Evolutionary conservation across 2,888 invertebrate species (phyloP), one percentile per base, ranked within the genome.

Genomic region (Caenorhabditis drosophilae): DNA sequence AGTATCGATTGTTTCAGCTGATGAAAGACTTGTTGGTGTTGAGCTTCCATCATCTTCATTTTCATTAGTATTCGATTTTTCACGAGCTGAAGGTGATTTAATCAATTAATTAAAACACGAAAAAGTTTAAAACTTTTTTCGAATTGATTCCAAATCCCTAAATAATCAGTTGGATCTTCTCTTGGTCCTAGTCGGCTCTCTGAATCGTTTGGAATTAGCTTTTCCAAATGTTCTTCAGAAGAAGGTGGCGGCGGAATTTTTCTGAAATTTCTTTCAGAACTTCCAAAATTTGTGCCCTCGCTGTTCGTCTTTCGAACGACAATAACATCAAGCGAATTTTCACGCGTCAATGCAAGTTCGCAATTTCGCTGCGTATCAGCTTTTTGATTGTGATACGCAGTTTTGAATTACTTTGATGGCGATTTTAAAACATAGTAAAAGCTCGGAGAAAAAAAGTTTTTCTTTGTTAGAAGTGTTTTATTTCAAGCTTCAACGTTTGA

Each of bases 151-250:
- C 12, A n/a, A 23, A 2, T 20, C 2, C 59, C 66, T 26, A 66
- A 41, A 50, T 67, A 57, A 23, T 67, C 67, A 3, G 67, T 67
- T 25, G 67, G 67, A 42, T 67, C 67, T n/a, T 57, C 56, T 22
- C 66, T 31, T 1, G 66, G 66, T 16, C 59, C 59, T 45, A 53
- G 40, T 27, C 46, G 41, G 15, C 46, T 53, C 34, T 59, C 59
- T 42, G 44, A 38, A 25, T n/a, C n/a, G n/a, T n/a, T n/a, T n/a
- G n/a, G n/a, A n/a, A n/a, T n/a, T n/a, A n/a, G n/a, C n/a, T 63
- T 42, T 26, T 48, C 40, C 0, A 42, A 49, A 6, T 48, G 44
- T 20, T 54, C 52, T 11, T 53, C 53, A 15, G 53, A 44, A 7
- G 34, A 49, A 7, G 53, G 48, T 9, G 64, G 58, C 11, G 64